Evolutionary conservation across 2,888 invertebrate genomes (phyloP), one percentile per base, ranked within the genome.

Genomic region (Epicampocera succincta): DNA sequence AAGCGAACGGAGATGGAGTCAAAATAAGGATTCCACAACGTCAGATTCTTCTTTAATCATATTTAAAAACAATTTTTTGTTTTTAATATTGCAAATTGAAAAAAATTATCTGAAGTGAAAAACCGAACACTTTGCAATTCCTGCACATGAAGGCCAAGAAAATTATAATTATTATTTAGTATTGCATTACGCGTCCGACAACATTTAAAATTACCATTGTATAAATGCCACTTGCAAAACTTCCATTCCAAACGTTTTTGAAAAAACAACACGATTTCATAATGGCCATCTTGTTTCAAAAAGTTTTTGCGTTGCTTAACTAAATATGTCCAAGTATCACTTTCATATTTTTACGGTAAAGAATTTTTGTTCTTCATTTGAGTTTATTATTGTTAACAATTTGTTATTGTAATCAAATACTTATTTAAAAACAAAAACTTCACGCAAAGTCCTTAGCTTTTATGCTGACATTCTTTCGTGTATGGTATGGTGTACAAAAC

Each of bases 201-300:
- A 1, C 8, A 33, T 33, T 9, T 8, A 15, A 54, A 54, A 69
- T 69, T 82, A 78, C 82, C 78, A 69, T 65, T 17, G 78, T 82
- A 44, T 82, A 82, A 50, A 78, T 71, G 4, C 65, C 82, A 46
- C 74, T 52, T 11, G 82, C 82, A 46, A 78, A 69, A 66, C 82
- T 78, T 29, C 82, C 82, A 60, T 82, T 82, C 82, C 82, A 78
- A 2, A 82, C 82, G 66, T 78, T 78, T 40, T 78, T 69, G 19
- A 73, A 82, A 50, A 58, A 82, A 29, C 82, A 82, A 17, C 82
- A 82, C 3, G 82, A 58, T 42, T 69, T 69, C 63, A 82, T 66
- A 46, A 82, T 71, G 21, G 25, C 58, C 82, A 82, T 82, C 69
- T 66, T 74, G 15, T 9, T 17, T 65, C 17, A 12, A 17, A 56